A percentile compares a stretch with the other conserved stretches of the same genome.
Evolutionary conservation across 2,797 vertebrate genomes (phyloP).

Genomic region (Rousettus madagascariensis): DNA sequence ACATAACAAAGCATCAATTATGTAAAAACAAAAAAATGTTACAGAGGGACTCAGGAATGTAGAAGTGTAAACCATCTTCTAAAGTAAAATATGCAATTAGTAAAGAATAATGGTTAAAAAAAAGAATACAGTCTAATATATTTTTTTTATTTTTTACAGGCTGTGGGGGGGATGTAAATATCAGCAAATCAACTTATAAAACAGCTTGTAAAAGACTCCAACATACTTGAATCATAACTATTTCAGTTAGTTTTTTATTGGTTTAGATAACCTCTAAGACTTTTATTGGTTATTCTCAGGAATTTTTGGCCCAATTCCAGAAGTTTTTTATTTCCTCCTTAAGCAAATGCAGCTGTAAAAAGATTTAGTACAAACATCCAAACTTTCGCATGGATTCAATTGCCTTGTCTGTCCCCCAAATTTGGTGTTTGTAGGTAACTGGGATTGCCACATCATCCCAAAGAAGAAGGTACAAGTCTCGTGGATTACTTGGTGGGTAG

Average conservation of each 20-base stretch:
- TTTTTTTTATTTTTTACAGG: neutral
- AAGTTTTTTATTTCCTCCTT: slow-evolving; percentile 32
- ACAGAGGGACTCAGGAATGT: neutral
- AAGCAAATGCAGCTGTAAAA: slow-evolving; percentile 33
- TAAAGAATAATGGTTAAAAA: neutral
- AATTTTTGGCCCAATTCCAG: slow-evolving; percentile 2
- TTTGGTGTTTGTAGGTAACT: neutral
- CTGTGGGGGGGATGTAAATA: neutral
- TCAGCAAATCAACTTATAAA: neutral
- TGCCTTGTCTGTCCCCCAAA: neutral
- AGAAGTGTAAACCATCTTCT: slow-evolving; percentile 24
- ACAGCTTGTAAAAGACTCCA: neutral
- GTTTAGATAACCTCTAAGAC: slow-evolving; percentile 26
- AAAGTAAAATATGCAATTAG: neutral
- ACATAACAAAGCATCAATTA: slow-evolving; percentile 3
- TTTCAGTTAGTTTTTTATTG: slow-evolving; percentile 45
- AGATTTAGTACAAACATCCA: neutral
- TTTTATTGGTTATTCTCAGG: slow-evolving; percentile 10
- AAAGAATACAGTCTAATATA: neutral
- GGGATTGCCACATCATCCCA: neutral
- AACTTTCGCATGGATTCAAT: neutral
- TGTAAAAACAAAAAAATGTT: slow-evolving; percentile 28
- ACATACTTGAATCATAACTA: neutral
- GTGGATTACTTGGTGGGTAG: neutral
- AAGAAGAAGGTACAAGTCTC: neutral